Evolutionary conservation across 1,140 invertebrate genomes (phyloP).

Genomic region (Rhizoglyphus robini): DNA sequence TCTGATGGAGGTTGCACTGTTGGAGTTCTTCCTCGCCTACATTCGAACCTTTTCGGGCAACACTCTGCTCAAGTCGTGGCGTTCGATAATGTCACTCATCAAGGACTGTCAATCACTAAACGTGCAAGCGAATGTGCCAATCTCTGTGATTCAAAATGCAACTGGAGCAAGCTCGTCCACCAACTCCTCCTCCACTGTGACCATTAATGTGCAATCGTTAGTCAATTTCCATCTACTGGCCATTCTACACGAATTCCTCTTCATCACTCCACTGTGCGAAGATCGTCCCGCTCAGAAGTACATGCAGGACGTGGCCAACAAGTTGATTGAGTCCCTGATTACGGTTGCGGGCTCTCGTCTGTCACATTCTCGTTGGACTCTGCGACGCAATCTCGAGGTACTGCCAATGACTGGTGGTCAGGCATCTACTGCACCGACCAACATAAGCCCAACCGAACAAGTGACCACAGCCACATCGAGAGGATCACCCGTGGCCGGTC

Average conservation of each 20-base stretch:
- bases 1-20: constrained; percentile 45
- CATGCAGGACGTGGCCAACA: constrained; percentile 43
- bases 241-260: constrained; percentile 72
- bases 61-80: constrained; percentile 64
- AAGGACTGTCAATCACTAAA: constrained; percentile 49
- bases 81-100: constrained; percentile 57
- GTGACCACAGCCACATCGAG: too few relatives aligned
- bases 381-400: constrained; percentile 71
- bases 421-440: constrained; percentile 15
- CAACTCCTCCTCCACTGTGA: neutral
- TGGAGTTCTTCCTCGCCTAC: constrained; percentile 55
- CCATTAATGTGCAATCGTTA: constrained; percentile 38
- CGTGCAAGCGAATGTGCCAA: constrained; percentile 34
- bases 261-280: constrained; percentile 56
- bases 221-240: constrained; percentile 66
- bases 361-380: constrained; percentile 71
- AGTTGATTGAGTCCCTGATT: constrained; percentile 65
- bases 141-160: neutral
- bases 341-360: constrained; percentile 72
- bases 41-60: constrained; percentile 47
- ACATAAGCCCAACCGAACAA: neutral
- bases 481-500: neutral
- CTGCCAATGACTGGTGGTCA: constrained; percentile 49
- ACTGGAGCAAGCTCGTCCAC: neutral
- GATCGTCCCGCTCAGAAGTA: constrained; percentile 71